A percentile compares a stretch with the other conserved stretches of the same genome.
Conservation (phyloP, 2,113 vertebrate genomes). For the Notothenia coriiceps region DNA sequence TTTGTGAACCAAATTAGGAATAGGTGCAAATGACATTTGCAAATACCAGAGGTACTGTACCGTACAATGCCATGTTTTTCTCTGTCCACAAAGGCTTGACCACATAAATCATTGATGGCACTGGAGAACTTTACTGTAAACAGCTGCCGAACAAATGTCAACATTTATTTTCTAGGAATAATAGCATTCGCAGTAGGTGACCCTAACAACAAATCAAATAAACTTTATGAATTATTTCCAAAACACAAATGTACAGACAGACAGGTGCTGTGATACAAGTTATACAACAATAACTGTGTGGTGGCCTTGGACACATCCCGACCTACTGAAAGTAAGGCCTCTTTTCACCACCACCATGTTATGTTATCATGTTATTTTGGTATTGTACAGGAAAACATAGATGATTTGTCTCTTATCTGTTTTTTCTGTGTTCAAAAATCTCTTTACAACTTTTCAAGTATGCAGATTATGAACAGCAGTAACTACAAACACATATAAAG, state of each 20-base stretch:
- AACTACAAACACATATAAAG: background rate
- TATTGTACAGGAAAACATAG: background rate
- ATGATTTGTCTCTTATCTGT: background rate
- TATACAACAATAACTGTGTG: background rate
- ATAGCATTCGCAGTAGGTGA: background rate
- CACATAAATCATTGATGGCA: constrained; percentile 24
- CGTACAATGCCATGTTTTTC: constrained; percentile 14
- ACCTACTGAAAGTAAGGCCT: background rate
- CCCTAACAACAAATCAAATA: background rate
- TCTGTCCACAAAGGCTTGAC: constrained; percentile 10
- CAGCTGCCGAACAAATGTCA: background rate
- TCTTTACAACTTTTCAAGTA: background rate
- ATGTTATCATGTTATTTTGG: background rate
- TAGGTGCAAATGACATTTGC: constrained; percentile 45
- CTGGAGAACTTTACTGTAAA: constrained; percentile 26
- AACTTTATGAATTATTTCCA: constrained; percentile 6
- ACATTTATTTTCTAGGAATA: constrained; percentile 3
- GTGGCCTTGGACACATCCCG: background rate
- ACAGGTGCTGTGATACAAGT: constrained; percentile 4
- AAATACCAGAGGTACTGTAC: constrained; percentile 38
- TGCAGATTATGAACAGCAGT: background rate
- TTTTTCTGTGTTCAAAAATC: background rate
- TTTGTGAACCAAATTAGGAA: constrained; percentile 52
- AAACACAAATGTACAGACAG: constrained; percentile 26
- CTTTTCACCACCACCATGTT: background rate